Conservation (phyloP, 2,797 vertebrate species). For the Botia kubotai region DNA sequence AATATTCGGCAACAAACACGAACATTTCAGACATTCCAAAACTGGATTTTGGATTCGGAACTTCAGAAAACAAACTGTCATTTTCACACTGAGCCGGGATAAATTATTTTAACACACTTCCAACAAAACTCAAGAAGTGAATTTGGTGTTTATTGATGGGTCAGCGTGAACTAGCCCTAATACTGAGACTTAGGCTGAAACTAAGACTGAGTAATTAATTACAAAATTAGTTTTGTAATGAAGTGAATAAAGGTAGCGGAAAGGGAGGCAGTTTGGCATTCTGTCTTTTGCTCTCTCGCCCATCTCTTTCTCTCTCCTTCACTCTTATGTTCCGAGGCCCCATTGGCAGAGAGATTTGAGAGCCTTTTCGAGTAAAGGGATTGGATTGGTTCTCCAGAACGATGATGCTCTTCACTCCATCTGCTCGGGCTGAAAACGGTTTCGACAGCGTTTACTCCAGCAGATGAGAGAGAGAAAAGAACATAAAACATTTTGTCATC, state of each 20-base stretch:
- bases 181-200: too few relatives aligned
- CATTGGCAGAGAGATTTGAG: conserved; percentile 46
- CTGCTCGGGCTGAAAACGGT: conserved; percentile 45
- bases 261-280: conserved; percentile 54
- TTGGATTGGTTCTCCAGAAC: conserved; percentile 59
- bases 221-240: conserved; percentile 64
- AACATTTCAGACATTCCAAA: too few relatives aligned
- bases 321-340: neutral
- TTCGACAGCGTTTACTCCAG: conserved; percentile 59
- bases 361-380: conserved; percentile 61
- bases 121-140: too few relatives aligned
- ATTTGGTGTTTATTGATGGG: too few relatives aligned
- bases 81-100: too few relatives aligned
- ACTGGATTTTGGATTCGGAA: too few relatives aligned
- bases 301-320: neutral
- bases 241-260: conserved; percentile 68
- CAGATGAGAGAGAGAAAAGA: conserved; percentile 49
- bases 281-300: conserved; percentile 4
- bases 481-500: conserved; percentile 27
- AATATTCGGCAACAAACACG: too few relatives aligned
- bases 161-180: too few relatives aligned
- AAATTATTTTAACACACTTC: too few relatives aligned
- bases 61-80: too few relatives aligned
- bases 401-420: conserved; percentile 49
- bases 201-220: too few relatives aligned